phyloP scores from a whole-genome alignment of 2,888 invertebrate species.

The Agelastica alni region DNA sequence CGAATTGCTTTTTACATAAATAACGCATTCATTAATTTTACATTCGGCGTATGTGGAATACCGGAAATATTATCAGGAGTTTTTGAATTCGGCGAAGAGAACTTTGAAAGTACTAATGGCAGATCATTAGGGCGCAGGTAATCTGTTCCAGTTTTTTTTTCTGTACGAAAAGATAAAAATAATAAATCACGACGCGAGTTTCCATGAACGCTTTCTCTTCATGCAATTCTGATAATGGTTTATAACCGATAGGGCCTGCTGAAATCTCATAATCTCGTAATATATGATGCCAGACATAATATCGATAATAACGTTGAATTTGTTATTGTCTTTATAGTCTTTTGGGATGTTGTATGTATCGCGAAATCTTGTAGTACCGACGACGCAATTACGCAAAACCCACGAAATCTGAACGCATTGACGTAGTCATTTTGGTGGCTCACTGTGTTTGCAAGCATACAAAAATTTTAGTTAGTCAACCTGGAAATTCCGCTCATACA shows the following conservation, averaged over 20 bases:
- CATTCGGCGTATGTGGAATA: conserved; percentile 36
- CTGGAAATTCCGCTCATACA: too few relatives aligned
- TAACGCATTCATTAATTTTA: conserved; percentile 34
- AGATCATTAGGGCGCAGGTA: conserved; percentile 58
- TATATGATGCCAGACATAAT: conserved; percentile 26
- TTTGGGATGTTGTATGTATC: conserved; percentile 11
- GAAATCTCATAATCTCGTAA: conserved; percentile 27
- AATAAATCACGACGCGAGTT: conserved; percentile 55
- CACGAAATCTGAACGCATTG: too few relatives aligned
- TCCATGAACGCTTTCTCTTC: conserved; percentile 48
- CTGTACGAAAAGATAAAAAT: conserved; percentile 54
- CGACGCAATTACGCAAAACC: too few relatives aligned
- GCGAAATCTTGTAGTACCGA: too few relatives aligned
- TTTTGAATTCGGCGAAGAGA: conserved; percentile 41
- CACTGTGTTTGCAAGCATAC: too few relatives aligned
- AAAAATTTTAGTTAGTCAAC: too few relatives aligned
- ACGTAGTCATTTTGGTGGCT: too few relatives aligned
- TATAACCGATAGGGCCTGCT: conserved; percentile 41
- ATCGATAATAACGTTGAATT: conserved; percentile 24
- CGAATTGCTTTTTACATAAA: conserved; percentile 20
- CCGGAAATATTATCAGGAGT: conserved; percentile 40
- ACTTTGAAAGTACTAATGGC: conserved; percentile 52
- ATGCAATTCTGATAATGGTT: conserved; percentile 47
- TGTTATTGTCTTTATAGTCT: conserved; percentile 22
- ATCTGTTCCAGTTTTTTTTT: conserved; percentile 55